phyloP scores from a whole-genome alignment of 2,797 vertebrate species.

The Echiichthys vipera region DNA sequence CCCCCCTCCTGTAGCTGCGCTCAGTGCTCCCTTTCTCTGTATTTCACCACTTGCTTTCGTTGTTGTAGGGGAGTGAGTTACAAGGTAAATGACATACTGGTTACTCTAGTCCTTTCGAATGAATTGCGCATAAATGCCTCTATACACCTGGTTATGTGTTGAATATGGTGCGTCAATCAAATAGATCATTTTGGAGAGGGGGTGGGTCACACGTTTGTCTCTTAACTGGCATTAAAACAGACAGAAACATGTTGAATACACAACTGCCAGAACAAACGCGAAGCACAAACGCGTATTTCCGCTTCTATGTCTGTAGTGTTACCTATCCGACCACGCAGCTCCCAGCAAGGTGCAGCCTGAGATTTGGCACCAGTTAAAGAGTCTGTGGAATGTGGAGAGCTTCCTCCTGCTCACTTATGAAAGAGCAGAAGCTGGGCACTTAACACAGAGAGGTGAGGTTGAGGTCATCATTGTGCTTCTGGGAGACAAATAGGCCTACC shows the following conservation, averaged over 20 bases:
- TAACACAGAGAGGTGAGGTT: slow-evolving; percentile 15
- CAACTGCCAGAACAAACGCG: neutral
- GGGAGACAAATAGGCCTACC: neutral
- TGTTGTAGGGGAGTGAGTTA: neutral
- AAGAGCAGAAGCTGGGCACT: slow-evolving; percentile 21
- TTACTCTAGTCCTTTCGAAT: neutral
- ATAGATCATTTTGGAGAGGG: neutral
- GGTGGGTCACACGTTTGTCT: neutral
- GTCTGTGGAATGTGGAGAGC: slow-evolving; percentile 25
- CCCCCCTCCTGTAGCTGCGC: neutral
- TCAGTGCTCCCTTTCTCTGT: neutral
- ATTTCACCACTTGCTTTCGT: neutral
- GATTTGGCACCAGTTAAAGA: slow-evolving; percentile 13
- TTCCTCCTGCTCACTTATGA: slow-evolving; percentile 17
- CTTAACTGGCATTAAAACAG: neutral
- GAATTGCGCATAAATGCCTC: neutral
- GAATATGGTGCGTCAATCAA: neutral
- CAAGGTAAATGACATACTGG: neutral
- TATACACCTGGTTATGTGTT: neutral
- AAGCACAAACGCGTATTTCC: neutral
- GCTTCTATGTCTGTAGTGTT: no score
- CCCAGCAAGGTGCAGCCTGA: neutral
- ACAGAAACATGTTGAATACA: no score
- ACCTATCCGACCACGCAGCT: no score
- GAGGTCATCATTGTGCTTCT: slow-evolving; percentile 21